Evolutionary conservation across 2,888 invertebrate genomes (phyloP), one percentile per base, ranked within the genome.

Genomic region (Drosophila meridionalis): DNA sequence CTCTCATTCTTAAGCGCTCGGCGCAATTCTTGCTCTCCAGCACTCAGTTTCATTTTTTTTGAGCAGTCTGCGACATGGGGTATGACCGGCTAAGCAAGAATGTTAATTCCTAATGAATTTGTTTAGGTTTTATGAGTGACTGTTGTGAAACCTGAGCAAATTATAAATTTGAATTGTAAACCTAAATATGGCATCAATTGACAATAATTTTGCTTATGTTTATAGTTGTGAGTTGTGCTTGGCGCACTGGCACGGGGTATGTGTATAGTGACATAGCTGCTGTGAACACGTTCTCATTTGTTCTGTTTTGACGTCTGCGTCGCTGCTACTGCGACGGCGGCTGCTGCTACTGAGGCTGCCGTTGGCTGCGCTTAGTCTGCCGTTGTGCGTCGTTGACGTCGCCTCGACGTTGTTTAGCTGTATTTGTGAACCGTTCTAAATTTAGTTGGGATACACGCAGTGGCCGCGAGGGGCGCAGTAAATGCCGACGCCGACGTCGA

Each of bases 351-450:
- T 63, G 61, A 56, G 71, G 62, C 38, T 45, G 68, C 42, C 50
- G 71, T 56, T 59, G 58, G 43, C 69, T 77, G 83, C 79, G 83
- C 69, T 80, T 77, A 81, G 89, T 85, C 79, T 84, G 79, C 79
- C 74, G 84, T 76, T 67, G 89, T 87, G 87, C 87, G 78, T 86
- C 72, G 89, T 75, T 64, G 68, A 63, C 84, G 85, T 73, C 82
- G 87, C 73, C 56, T 83, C 76, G 83, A 69, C 72, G 72, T 73
- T 52, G 63, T 9, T 36, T 59, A 38, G 67, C 70, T 68, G 56
- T 68, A 53, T 56, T 66, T 60, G 45, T 53, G 63, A 68, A 69
- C 48, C 68, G 73, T 85, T 88, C 90, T 90, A 90, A 88, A 90
- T 78, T 85, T 90, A 90, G 78, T 80, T 63, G 61, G 57, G 45